A percentile compares a stretch with the other conserved stretches of the same genome.
Evolutionary conservation across 1,140 invertebrate genomes (phyloP).

Genomic region (Aphaenogaster ashmeadi): DNA sequence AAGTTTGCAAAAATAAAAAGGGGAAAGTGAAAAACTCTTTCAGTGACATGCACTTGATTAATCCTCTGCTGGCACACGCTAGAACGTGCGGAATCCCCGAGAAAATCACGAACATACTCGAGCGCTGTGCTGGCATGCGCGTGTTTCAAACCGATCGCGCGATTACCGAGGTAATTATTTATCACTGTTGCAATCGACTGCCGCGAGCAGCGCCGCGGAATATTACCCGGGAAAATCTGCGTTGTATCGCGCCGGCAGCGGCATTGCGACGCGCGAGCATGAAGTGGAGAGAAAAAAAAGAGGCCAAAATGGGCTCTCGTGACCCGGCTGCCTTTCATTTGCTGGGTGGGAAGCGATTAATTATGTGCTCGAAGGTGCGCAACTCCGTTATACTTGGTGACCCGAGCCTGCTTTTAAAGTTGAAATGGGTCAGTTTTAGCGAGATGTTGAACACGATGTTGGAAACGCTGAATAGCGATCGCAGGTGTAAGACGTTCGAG

Average conservation of each 20-base stretch:
- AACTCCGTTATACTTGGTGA: conserved; percentile 47
- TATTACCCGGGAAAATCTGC: conserved; percentile 63
- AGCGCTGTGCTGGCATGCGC: conserved; percentile 1
- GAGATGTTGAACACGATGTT: conserved; percentile 42
- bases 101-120: conserved; percentile 43
- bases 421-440: conserved; percentile 52
- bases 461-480: conserved; percentile 17
- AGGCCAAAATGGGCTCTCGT: conserved; percentile 19
- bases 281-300: conserved; percentile 13
- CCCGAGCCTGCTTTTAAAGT: conserved; percentile 36
- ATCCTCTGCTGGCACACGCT: conserved; percentile 16
- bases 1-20: conserved; percentile 31
- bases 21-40: conserved; percentile 44
- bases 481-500: conserved; percentile 21
- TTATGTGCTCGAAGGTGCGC: conserved; percentile 58
- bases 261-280: conserved; percentile 3
- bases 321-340: conserved; percentile 46
- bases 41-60: conserved; percentile 39
- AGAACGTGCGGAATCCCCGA: conserved; percentile 31
- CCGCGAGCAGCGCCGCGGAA: conserved; percentile 32
- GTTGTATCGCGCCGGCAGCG: neutral
- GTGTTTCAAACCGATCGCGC: conserved; percentile 57
- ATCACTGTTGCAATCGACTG: conserved; percentile 65
- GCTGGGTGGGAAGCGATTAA: conserved; percentile 53
- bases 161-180: conserved; percentile 72